Evolutionary conservation across 2,113 vertebrate species (phyloP).

Genomic region (Pelvicachromis taeniatus): DNA sequence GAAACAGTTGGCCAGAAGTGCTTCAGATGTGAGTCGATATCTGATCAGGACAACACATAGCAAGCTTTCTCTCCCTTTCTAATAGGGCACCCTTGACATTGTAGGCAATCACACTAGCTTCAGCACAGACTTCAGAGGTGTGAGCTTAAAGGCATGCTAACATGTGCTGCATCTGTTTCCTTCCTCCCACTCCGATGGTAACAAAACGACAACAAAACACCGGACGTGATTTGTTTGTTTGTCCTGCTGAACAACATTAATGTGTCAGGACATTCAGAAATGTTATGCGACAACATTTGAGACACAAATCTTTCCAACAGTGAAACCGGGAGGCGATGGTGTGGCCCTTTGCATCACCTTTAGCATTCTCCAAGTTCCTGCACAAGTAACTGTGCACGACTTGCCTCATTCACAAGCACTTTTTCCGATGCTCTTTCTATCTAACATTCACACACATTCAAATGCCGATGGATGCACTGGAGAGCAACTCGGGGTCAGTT

Average conservation of each 20-base stretch:
- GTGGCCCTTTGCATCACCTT: too few relatives aligned
- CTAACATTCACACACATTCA: neutral
- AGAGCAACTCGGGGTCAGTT: neutral
- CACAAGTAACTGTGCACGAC: neutral
- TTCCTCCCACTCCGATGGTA: rapidly evolving
- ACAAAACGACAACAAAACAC: neutral
- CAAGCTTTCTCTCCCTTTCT: rapidly evolving
- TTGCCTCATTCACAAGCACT: neutral
- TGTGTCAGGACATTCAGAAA: neutral
- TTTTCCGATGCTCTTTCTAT: neutral
- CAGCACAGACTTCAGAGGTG: neutral
- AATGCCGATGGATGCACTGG: rapidly evolving
- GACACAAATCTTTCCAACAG: too few relatives aligned
- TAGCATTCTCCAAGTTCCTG: too few relatives aligned
- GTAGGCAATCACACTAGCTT: neutral
- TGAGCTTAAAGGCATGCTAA: neutral
- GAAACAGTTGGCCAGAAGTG: neutral
- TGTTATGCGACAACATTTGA: neutral
- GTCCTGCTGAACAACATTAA: neutral
- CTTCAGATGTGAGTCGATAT: neutral
- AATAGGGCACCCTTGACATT: neutral
- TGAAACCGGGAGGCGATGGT: too few relatives aligned
- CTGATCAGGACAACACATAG: neutral
- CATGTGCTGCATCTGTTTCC: neutral
- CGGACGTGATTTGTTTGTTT: neutral